Evolutionary conservation across 30 jellyfish, hydroid and myxozoan genomes (phyloP), one percentile per base, ranked within the genome.

Genomic region (Aurelia sp.): DNA sequence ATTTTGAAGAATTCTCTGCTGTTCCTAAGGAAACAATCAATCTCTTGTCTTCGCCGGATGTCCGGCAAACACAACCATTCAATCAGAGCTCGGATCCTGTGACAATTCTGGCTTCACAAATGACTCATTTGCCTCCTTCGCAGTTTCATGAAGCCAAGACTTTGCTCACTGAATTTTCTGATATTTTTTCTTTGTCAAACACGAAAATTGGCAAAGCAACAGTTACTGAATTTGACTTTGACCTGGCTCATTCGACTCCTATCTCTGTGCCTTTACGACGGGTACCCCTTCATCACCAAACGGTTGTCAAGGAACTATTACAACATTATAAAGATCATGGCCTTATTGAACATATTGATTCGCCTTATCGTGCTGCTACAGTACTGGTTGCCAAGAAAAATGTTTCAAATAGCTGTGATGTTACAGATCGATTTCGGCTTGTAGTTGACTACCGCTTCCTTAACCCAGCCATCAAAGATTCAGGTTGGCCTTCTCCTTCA

Each of bases 361-460:
- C 81, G 22, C 90, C 68, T 17, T 79, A 79, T 79, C 68, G 81
- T 62, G 90, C 90, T 79, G 90, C 90, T 33, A 79, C 90, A 16
- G 35, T 79, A 6, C 57, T 66, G 5, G 90, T 79, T 44, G 69
- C 44, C 11, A 79, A 62, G 81, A 79, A 79, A 62, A 79, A 79
- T 79, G 81, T 79, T 33, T 20, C 90, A 3, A 30, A 60, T 17
- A 79, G 80, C 69, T 13, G 50, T 27, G 62, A 44, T 66, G 81
- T 79, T 16, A 79, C 90, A 21, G 81, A 61, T 51, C 30, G 21
- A 4, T 79, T 19, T 18, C 68, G 81, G 1, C 16, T 79, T 12
- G 81, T 79, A 19, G 90, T 79, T 40, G 81, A 79, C 55, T 74
- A 41, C 8, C 63, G 82, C 11, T 72, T 72, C 50, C 67, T 72